These are phyloP conservation scores for Mamestra brassicae DNA, from an alignment of 2,888 invertebrate species.

Conservation along the genomic window DNA sequence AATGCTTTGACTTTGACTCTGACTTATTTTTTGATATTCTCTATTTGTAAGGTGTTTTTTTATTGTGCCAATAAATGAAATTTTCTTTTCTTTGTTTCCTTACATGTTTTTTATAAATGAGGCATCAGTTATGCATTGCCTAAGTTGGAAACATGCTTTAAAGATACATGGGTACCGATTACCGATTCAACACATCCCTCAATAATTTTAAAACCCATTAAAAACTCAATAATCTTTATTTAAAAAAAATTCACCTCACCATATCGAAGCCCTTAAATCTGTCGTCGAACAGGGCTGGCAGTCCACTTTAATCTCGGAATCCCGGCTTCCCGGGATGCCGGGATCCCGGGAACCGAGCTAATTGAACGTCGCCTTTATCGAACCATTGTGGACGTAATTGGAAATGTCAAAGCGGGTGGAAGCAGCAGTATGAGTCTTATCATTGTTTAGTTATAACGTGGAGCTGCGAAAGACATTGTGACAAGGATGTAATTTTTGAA, in stretches of 20 bases:
- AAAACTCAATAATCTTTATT: slow-evolving; percentile 26
- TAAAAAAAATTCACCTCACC: slow-evolving; percentile 27
- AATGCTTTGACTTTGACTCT: no score
- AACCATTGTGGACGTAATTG: slow-evolving; percentile 54
- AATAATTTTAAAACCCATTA: not conserved
- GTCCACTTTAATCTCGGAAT: slow-evolving; percentile 49
- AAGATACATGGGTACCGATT: no score
- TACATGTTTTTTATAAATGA: no score
- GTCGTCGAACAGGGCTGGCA: slow-evolving; percentile 40
- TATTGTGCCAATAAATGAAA: no score
- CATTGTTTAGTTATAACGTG: slow-evolving; percentile 32
- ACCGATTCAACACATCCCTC: no score
- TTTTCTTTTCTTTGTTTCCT: no score
- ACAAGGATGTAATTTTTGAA: slow-evolving; percentile 7
- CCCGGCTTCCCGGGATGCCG: slow-evolving; percentile 22
- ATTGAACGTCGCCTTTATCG: slow-evolving; percentile 60
- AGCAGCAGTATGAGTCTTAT: slow-evolving; percentile 38
- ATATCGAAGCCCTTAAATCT: slow-evolving; percentile 27
- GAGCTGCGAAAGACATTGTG: not conserved
- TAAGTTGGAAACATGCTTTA: no score
- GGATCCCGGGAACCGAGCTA: slow-evolving; percentile 43
- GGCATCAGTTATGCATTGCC: no score
- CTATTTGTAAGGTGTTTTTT: no score
- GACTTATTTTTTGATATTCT: no score
- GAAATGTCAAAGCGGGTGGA: slow-evolving; percentile 56